Percentiles rank a stretch among this genome's conserved stretches.
Conservation (phyloP, 2,888 invertebrate species). For the Drosophila trichaetosa region DNA sequence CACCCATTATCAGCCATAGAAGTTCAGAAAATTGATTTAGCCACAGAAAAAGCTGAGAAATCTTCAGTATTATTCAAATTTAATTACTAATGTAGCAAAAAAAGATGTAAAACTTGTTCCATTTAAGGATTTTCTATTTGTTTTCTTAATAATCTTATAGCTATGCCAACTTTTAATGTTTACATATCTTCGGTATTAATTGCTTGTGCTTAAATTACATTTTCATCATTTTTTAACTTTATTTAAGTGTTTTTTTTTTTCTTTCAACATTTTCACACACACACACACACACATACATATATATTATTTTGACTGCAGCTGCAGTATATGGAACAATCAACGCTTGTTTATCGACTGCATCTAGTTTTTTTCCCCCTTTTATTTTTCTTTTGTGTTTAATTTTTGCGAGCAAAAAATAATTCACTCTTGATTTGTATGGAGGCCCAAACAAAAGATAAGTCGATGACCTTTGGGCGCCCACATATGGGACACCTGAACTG, state of each 20-base stretch:
- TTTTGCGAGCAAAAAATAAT: slow-evolving; percentile 18
- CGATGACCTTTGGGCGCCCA: slow-evolving; percentile 4
- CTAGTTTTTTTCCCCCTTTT: not conserved
- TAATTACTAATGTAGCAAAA: not conserved
- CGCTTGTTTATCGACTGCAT: not conserved
- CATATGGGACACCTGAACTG: not conserved
- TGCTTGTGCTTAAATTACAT: not conserved
- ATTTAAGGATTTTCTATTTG: not conserved
- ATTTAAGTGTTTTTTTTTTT: not conserved
- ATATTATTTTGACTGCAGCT: not conserved
- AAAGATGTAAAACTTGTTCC: not conserved
- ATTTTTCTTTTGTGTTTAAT: not conserved
- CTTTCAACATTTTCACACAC: not conserved
- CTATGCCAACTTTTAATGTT: not conserved
- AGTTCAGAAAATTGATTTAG: not conserved
- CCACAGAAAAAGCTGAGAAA: not conserved
- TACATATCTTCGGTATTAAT: not conserved
- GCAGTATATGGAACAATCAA: slow-evolving; percentile 26
- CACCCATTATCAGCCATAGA: no score
- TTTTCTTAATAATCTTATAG: not conserved
- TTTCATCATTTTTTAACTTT: not conserved
- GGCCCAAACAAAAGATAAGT: slow-evolving; percentile 36
- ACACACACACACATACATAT: no score
- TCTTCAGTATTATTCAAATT: not conserved
- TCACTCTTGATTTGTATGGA: slow-evolving; percentile 35